phyloP scores from a whole-genome alignment of 2,888 invertebrate species.

The Epiblema foenella region DNA sequence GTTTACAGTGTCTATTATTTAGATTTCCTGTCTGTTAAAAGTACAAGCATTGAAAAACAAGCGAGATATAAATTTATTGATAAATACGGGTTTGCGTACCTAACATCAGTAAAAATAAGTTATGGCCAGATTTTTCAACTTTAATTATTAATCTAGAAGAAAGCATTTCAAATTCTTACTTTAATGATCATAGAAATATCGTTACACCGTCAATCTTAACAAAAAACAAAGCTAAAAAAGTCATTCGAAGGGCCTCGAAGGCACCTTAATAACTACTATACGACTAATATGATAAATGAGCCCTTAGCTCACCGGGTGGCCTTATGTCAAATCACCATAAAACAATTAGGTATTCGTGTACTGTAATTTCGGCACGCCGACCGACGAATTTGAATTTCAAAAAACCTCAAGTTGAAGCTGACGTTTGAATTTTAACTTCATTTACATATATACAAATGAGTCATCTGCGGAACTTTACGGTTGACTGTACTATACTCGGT shows the following conservation, averaged over 20 bases:
- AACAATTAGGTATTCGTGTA: conserved; percentile 58
- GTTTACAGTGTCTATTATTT: too few relatives aligned
- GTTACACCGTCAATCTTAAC: neutral
- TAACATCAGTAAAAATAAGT: too few relatives aligned
- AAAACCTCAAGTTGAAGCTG: conserved; percentile 60
- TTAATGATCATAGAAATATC: neutral
- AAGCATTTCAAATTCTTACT: neutral
- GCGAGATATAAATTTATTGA: too few relatives aligned
- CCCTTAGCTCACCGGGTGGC: conserved; percentile 45
- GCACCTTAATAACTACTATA: conserved; percentile 37
- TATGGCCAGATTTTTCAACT: too few relatives aligned
- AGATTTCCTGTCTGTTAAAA: conserved; percentile 2
- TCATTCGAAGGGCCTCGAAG: conserved; percentile 21
- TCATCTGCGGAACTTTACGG: conserved; percentile 63
- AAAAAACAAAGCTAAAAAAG: conserved; percentile 8
- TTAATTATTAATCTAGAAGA: too few relatives aligned
- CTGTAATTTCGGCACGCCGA: conserved; percentile 54
- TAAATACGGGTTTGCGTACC: too few relatives aligned
- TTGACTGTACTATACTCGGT: conserved; percentile 19
- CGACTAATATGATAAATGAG: conserved; percentile 47
- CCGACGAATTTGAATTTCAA: conserved; percentile 61
- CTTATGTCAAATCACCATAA: conserved; percentile 47
- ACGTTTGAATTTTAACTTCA: conserved; percentile 56
- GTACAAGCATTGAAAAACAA: too few relatives aligned
- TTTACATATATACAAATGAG: conserved; percentile 60